Base-by-base conservation (phyloP, 2,888 invertebrate species). In the Scaeva pyrastri region DNA sequence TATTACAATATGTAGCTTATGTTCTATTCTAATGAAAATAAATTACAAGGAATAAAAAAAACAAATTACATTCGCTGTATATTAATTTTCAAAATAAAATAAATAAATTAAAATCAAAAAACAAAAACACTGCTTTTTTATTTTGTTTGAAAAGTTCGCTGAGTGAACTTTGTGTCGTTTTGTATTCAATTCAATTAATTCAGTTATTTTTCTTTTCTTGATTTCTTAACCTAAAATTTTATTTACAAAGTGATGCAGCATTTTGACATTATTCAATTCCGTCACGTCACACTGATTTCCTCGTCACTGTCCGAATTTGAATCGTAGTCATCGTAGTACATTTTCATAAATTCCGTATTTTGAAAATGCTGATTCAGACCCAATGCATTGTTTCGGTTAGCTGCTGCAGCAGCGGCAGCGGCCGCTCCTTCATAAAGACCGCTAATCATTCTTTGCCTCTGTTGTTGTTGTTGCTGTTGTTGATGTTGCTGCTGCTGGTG, bases 271-370 rank as follows among this genome's bases (percentile, higher is more conserved):
- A 52, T 68, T 90, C 89, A 90, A 90, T 88, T 90, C 92, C 92
- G 96, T 97, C 97, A 97, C 94, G 97, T 97, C 92, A 97, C 97
- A 91, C 97, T 96, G 88, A 97, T 97, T 91, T 97, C 97, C 90
- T 97, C 97, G 90, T 96, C 96, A 80, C 95, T 95, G 80, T 96
- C 96, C 89, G 94, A 94, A 56, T 94, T 94, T 31, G 93, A 92
- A 80, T 94, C 94, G 75, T 92, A 93, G 85, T 93, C 93, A 71
- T 93, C 93, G 80, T 92, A 93, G 88, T 91, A 92, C 88, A 92
- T 91, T 88, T 92, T 92, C 90, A 91, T 90, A 86, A 91, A 91
- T 85, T 92, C 92, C 5, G 91, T 83, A 66, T 90, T 89, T 70
- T 90, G 90, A 50, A 91, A 91, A 82, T 90, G 89, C 41, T 87